These are phyloP conservation scores for Panulirus ornatus DNA, from an alignment of 1,140 invertebrate genomes.

Conservation along the genomic window DNA sequence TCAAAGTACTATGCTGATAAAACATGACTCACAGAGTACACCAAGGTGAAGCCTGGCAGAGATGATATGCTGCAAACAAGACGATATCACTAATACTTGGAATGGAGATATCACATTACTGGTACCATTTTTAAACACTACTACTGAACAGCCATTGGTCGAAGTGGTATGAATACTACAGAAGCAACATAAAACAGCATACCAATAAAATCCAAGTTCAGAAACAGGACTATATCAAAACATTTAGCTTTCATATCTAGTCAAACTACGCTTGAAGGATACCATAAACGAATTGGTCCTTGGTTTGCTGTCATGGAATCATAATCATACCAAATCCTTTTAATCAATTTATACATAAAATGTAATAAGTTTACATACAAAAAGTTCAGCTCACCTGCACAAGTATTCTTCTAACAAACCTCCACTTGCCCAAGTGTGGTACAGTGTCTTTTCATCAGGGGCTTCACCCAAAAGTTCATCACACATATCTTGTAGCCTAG, in stretches of 20 bases:
- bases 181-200: no score
- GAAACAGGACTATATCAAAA: no score
- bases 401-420: constrained; percentile 50
- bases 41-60: no score
- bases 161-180: no score
- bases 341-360: neutral
- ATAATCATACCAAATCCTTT: neutral
- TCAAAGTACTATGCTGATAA: no score
- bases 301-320: neutral
- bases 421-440: constrained; percentile 43
- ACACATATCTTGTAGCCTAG: constrained; percentile 58
- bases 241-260: neutral
- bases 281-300: neutral
- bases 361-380: neutral
- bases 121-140: no score
- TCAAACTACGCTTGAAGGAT: neutral
- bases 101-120: no score
- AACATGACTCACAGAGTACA: no score
- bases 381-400: constrained; percentile 19
- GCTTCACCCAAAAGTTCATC: constrained; percentile 58
- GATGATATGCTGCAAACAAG: no score
- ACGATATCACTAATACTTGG: no score
- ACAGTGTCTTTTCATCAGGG: constrained; percentile 48
- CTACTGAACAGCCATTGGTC: no score
- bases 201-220: no score